phyloP scores from a whole-genome alignment of 64 coral and sea anemone species.

The Trachythela sp. region DNA sequence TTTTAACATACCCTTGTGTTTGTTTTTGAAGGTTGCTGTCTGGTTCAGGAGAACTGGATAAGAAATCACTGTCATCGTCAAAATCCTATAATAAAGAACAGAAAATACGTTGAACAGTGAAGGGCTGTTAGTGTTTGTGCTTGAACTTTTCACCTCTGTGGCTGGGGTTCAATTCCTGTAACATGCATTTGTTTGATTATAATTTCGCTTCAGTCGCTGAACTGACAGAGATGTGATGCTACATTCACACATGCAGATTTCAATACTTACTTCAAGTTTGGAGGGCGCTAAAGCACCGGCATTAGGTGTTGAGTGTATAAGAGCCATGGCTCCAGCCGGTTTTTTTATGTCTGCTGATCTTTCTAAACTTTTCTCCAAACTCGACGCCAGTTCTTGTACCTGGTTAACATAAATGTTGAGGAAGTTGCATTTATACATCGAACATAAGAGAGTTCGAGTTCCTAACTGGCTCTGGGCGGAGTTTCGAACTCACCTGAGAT shows the following conservation, averaged over 20 bases:
- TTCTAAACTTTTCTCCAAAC: constrained; percentile 23
- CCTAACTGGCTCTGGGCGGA: too few relatives aligned
- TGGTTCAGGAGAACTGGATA: constrained; percentile 12
- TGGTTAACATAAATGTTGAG: not conserved
- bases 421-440: not conserved
- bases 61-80: constrained; percentile 8
- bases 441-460: too few relatives aligned
- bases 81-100: not conserved
- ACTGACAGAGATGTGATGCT: too few relatives aligned
- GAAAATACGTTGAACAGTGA: not conserved
- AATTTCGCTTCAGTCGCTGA: too few relatives aligned
- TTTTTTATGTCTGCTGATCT: not conserved
- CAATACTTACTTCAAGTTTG: not conserved
- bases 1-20: not conserved
- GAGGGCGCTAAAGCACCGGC: not conserved
- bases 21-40: not conserved
- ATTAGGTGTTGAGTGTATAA: not conserved
- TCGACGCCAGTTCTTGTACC: not conserved
- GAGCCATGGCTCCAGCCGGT: not conserved
- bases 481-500: not conserved
- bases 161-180: not conserved
- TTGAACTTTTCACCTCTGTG: too few relatives aligned
- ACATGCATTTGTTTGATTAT: too few relatives aligned
- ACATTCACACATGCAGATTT: too few relatives aligned
- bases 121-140: too few relatives aligned